Conservation (phyloP, 2,888 invertebrate genomes). For the Ennomos quercinarius region DNA sequence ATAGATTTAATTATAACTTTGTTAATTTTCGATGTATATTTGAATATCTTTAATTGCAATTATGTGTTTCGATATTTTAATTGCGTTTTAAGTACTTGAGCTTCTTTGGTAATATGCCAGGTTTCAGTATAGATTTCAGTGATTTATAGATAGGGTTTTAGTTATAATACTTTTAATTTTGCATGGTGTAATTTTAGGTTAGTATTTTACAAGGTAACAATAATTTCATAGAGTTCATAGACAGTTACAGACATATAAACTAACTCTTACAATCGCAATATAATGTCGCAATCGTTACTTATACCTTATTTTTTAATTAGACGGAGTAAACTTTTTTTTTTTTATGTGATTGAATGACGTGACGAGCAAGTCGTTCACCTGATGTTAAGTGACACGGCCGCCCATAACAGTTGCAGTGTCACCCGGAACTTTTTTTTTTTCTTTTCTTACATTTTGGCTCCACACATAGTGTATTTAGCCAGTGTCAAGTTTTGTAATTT, state of each 20-base stretch:
- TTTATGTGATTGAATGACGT: too few species aligned
- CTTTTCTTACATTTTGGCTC: too few species aligned
- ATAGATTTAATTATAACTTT: constrained; percentile 37
- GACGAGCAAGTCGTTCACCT: too few species aligned
- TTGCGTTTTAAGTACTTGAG: not conserved
- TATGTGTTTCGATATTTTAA: constrained; percentile 1
- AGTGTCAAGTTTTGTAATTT: too few species aligned
- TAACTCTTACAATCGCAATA: not conserved
- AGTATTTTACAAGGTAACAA: constrained; percentile 30
- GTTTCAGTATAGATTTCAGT: constrained; percentile 30
- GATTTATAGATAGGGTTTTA: constrained; percentile 41
- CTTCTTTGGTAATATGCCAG: not conserved
- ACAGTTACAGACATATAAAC: not conserved
- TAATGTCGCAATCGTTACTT: too few species aligned
- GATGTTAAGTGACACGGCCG: too few species aligned
- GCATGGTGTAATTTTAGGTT: constrained; percentile 32
- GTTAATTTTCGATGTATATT: constrained; percentile 49
- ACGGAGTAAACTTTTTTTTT: too few species aligned
- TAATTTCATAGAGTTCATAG: constrained; percentile 12
- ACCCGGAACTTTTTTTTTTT: too few species aligned
- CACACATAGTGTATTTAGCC: too few species aligned
- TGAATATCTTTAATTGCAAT: constrained; percentile 44
- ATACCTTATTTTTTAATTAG: too few species aligned
- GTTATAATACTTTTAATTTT: constrained; percentile 33
- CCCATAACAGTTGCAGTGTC: too few species aligned